A percentile compares a stretch with the other conserved stretches of the same genome.
Evolutionary conservation across 2,888 invertebrate species (phyloP).

Genomic region (Himalopsyche tibetana): DNA sequence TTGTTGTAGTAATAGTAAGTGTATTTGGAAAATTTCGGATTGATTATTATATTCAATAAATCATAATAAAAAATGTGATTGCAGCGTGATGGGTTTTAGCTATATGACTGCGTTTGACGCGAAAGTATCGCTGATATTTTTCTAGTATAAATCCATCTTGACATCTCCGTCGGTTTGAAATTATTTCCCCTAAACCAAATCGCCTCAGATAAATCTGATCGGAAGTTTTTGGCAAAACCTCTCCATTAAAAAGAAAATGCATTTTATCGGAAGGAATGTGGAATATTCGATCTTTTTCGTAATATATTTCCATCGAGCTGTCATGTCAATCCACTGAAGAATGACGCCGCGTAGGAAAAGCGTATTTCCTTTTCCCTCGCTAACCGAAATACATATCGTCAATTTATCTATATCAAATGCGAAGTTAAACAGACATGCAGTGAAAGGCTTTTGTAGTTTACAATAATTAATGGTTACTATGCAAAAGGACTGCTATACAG

Average conservation of each 20-base stretch:
- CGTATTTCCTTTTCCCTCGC: not conserved
- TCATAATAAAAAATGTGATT: too few relatives aligned
- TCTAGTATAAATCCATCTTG: too few relatives aligned
- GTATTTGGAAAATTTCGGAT: too few relatives aligned
- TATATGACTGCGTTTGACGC: too few relatives aligned
- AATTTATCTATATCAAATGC: conserved; percentile 35
- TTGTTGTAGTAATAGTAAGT: too few relatives aligned
- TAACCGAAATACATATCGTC: conserved; percentile 27
- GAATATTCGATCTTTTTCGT: conserved; percentile 12
- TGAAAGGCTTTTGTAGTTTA: conserved; percentile 24
- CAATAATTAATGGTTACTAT: not conserved
- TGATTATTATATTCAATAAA: too few relatives aligned
- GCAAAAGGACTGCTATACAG: not conserved
- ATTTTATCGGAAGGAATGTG: conserved; percentile 23
- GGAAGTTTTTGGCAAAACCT: conserved; percentile 1
- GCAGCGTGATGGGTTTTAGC: too few relatives aligned
- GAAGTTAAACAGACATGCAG: not conserved
- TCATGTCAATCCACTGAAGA: conserved; percentile 20
- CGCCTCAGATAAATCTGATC: conserved; percentile 9
- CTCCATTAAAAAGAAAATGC: conserved; percentile 33
- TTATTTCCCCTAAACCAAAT: not conserved
- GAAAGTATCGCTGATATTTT: too few relatives aligned
- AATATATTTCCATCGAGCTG: conserved; percentile 41
- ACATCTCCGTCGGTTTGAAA: not conserved
- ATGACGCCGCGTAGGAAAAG: not conserved